Conservation (phyloP, 2,888 invertebrate species). For the Nycteola revayana region DNA sequence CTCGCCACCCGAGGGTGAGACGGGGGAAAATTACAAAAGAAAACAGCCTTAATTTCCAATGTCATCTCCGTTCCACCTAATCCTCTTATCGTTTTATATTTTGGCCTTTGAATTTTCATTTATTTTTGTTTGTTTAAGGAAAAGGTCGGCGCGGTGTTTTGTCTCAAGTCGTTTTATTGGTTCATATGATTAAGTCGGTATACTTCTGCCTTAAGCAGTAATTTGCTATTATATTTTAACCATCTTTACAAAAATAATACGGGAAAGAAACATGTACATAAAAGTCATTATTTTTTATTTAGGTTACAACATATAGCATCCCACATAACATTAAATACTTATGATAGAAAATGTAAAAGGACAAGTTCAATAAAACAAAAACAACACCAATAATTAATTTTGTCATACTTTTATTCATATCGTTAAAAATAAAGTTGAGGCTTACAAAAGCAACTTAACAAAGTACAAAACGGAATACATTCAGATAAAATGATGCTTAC, state of each 20-base stretch:
- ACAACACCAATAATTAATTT: too few species aligned
- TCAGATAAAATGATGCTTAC: constrained; percentile 57
- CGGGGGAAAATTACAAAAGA: constrained; percentile 80
- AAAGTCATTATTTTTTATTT: too few species aligned
- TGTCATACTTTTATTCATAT: too few species aligned
- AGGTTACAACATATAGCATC: too few species aligned
- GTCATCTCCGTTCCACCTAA: constrained; percentile 81
- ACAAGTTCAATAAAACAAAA: too few species aligned
- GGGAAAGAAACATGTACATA: too few species aligned
- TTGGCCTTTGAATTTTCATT: constrained; percentile 80
- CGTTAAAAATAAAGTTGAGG: too few species aligned
- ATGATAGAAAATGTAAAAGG: too few species aligned
- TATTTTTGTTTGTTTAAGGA: constrained; percentile 80
- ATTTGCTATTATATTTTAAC: constrained; percentile 1
- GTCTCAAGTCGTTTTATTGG: constrained; percentile 52
- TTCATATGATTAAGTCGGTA: constrained; percentile 41
- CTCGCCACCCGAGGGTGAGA: constrained; percentile 55
- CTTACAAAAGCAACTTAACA: constrained; percentile 18
- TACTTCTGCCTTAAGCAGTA: constrained; percentile 13
- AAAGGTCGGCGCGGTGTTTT: constrained; percentile 52
- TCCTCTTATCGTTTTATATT: constrained; percentile 82
- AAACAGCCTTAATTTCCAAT: constrained; percentile 82
- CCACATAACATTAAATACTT: too few species aligned
- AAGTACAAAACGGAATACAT: constrained; percentile 32
- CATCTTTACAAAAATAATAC: too few species aligned